phyloP scores from a whole-genome alignment of 2,888 invertebrate species.

The Eupithecia subumbrata region DNA sequence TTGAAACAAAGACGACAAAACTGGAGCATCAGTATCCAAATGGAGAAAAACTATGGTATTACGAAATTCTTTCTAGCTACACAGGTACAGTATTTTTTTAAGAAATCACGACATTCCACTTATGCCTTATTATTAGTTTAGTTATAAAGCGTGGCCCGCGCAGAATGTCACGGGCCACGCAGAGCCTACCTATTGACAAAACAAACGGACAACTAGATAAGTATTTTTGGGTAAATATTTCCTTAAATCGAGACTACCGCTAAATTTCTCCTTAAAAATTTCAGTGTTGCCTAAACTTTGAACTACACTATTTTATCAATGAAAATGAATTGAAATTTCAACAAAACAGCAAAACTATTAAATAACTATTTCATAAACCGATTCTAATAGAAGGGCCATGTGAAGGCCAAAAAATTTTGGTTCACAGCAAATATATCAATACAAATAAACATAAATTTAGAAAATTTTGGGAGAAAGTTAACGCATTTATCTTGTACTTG shows the following conservation, averaged over 20 bases:
- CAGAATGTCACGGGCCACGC: slow-evolving; percentile 36
- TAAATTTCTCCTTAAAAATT: slow-evolving; percentile 39
- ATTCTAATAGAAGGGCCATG: background rate
- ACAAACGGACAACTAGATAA: slow-evolving; percentile 78
- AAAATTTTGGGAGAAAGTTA: slow-evolving; percentile 40
- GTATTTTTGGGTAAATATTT: slow-evolving; percentile 74
- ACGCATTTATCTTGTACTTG: slow-evolving; percentile 60
- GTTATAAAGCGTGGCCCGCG: slow-evolving; percentile 45
- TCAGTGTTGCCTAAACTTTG: background rate
- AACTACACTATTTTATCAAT: background rate
- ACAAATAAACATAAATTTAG: background rate
- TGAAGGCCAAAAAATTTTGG: background rate
- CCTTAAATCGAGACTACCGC: slow-evolving; percentile 69
- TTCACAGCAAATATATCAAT: background rate
- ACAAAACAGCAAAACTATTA: background rate
- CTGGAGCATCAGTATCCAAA: slow-evolving; percentile 71
- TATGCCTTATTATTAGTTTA: slow-evolving; percentile 64
- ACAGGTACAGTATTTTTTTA: slow-evolving; percentile 72
- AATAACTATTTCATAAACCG: background rate
- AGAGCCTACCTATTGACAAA: slow-evolving; percentile 62
- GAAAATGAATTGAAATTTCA: background rate
- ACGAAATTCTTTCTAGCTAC: slow-evolving; percentile 81
- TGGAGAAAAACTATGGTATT: slow-evolving; percentile 50
- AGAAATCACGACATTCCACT: slow-evolving; percentile 74
- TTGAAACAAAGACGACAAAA: slow-evolving; percentile 35